A percentile compares a stretch with the other conserved stretches of the same genome.
phyloP scores from a whole-genome alignment of 2,888 invertebrate genomes.

The Clostera curtula region DNA sequence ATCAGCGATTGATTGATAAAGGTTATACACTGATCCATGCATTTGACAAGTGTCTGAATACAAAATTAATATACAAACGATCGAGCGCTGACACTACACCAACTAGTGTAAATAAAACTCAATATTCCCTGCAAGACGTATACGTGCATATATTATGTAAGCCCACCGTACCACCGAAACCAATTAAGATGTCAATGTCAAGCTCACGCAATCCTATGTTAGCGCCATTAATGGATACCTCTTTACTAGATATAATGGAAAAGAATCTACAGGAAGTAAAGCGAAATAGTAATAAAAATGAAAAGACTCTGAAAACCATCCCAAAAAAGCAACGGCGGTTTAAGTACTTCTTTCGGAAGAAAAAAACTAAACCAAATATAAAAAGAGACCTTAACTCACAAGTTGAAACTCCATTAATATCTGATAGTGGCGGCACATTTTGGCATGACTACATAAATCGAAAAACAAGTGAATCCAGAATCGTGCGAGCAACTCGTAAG shows the following conservation, averaged over 20 bases:
- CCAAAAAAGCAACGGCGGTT: no score
- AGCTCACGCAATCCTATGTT: not conserved
- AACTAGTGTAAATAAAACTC: slow-evolving; percentile 20
- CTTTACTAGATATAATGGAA: not conserved
- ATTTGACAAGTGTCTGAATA: slow-evolving; percentile 22
- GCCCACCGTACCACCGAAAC: slow-evolving; percentile 10
- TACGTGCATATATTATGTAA: slow-evolving; percentile 52
- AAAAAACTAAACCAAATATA: slow-evolving; percentile 23
- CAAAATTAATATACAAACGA: slow-evolving; percentile 15
- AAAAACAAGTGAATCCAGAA: slow-evolving; percentile 12
- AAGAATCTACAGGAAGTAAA: slow-evolving; percentile 2
- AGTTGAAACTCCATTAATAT: slow-evolving; percentile 26
- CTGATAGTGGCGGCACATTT: slow-evolving; percentile 31
- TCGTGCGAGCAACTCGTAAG: slow-evolving; percentile 6
- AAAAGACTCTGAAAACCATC: slow-evolving; percentile 5
- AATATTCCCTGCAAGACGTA: slow-evolving; percentile 47
- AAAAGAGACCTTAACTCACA: slow-evolving; percentile 15
- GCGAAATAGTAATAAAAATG: slow-evolving; percentile 7
- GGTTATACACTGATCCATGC: slow-evolving; percentile 21
- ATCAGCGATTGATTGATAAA: slow-evolving; percentile 20
- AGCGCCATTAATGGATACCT: not conserved
- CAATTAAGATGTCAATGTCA: not conserved
- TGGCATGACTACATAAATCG: slow-evolving; percentile 35
- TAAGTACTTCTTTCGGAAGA: no score
- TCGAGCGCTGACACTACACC: slow-evolving; percentile 5